These are phyloP conservation scores for Eueides isabella DNA, from an alignment of 1,140 invertebrate species.

Conservation along the genomic window DNA sequence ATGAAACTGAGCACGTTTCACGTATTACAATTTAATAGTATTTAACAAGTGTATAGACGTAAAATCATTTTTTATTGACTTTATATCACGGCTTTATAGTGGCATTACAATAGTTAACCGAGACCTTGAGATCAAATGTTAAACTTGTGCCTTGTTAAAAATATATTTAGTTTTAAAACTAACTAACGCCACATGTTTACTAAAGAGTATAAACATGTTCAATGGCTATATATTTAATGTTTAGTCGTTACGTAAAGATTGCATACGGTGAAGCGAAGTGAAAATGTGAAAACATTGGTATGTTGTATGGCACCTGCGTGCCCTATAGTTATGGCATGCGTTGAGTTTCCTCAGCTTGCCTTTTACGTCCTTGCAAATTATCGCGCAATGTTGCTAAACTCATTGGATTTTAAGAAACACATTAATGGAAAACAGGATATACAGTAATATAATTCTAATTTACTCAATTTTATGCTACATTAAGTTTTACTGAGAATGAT, in stretches of 20 bases:
- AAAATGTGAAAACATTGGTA: slow-evolving; percentile 42
- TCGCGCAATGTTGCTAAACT: slow-evolving; percentile 17
- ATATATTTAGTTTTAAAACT: background rate
- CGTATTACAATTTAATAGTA: slow-evolving; percentile 9
- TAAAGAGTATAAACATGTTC: slow-evolving; percentile 18
- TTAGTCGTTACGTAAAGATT: slow-evolving; percentile 34
- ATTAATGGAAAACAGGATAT: background rate
- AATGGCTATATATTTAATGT: slow-evolving; percentile 10
- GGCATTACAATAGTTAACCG: background rate
- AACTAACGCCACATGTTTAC: background rate
- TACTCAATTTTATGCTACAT: background rate
- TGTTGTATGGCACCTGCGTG: slow-evolving; percentile 11
- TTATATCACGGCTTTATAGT: background rate
- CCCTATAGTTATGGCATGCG: slow-evolving; percentile 32
- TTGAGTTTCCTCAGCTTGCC: slow-evolving; percentile 32
- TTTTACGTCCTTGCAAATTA: slow-evolving; percentile 33
- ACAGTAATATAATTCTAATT: background rate
- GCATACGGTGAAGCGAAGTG: slow-evolving; percentile 35
- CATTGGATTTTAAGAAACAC: background rate
- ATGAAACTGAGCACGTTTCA: background rate
- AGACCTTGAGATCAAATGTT: slow-evolving; percentile 4
- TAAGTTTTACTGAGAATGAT: background rate
- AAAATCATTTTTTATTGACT: background rate
- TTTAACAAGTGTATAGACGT: background rate
- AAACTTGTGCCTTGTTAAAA: background rate